Percentiles rank a stretch among this genome's conserved stretches.
Conservation (phyloP, 1,140 invertebrate species). For the Drosophila bipectinata region DNA sequence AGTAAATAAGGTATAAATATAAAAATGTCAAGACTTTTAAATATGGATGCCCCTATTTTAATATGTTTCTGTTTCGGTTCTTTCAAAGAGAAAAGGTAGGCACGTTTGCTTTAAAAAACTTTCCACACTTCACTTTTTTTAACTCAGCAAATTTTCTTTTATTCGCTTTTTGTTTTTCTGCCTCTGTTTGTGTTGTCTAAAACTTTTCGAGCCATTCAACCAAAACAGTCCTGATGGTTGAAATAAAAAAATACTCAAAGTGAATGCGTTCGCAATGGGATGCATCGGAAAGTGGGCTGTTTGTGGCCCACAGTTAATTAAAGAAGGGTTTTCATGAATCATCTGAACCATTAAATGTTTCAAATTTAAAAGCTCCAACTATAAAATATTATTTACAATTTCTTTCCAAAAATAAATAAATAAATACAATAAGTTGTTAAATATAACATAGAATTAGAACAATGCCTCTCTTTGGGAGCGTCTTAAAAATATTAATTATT, state of each 20-base stretch:
- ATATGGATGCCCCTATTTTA: neutral
- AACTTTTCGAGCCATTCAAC: conserved; percentile 74
- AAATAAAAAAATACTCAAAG: conserved; percentile 18
- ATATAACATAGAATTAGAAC: no score
- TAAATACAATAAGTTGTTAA: no score
- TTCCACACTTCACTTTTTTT: conserved; percentile 18
- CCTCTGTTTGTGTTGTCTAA: conserved; percentile 56
- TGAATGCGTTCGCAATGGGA: neutral
- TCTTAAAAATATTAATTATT: no score
- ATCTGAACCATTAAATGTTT: neutral
- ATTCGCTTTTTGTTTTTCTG: conserved; percentile 39
- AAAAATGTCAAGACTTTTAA: neutral
- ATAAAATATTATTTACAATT: neutral
- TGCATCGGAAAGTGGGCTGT: neutral
- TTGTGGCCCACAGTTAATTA: neutral
- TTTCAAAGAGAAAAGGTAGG: neutral
- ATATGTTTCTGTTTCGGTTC: neutral
- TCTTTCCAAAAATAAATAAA: no score
- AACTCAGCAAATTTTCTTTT: conserved; percentile 1
- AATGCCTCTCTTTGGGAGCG: no score
- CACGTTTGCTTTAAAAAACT: conserved; percentile 17
- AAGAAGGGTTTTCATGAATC: neutral
- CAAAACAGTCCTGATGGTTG: conserved; percentile 56
- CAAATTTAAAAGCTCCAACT: neutral
- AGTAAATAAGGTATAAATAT: neutral